Evolutionary conservation across 2,797 vertebrate genomes (phyloP), one percentile per base, ranked within the genome.

Genomic region (Acanthornis magna): DNA sequence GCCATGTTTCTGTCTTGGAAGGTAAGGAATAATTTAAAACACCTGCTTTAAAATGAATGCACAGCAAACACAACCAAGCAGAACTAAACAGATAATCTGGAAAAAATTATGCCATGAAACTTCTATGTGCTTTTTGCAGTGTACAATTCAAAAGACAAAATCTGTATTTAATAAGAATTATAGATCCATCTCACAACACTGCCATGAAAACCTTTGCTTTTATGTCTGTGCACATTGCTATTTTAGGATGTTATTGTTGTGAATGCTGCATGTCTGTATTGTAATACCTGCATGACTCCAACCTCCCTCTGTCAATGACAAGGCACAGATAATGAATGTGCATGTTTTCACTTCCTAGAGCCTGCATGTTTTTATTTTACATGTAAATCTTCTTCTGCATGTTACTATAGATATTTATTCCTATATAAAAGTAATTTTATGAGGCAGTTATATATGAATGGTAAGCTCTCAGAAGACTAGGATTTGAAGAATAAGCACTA

Each of bases 1-100:
- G 73, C 68, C 80, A 96, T 97, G 95, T 93, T 96, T 83, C 71
- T 92, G 11, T 74, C 94, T 38, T 86, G 91, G 72, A 97, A 97
- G 93, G 95, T 97, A 97, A 96, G 93, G 14, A 81, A 16, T 45
- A 20, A 78, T 89, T 93, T 94, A 78, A 89, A 92, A 85, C 9
- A 11, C 22, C 70, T 70, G 23, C 67, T 93, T 93, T 74, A 74
- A 87, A 92, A 93, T 32, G 16, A 92, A 73, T 2, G 20, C 38
- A 70, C 13, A 40, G 77, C 34, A 53, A 66, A 67, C 27, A 29
- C 21, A 82, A 89, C 75, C 7, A 55, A 68, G 34, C 74, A 77
- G 40, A 87, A 73, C 36, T 27, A 77, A 80, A 62, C 7, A 20
- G 30, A 50, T 63, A 36, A 82, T 48, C 60, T 43, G 8, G 51